Conservation (phyloP, 2,113 vertebrate genomes). For the Brachyistius frenatus region DNA sequence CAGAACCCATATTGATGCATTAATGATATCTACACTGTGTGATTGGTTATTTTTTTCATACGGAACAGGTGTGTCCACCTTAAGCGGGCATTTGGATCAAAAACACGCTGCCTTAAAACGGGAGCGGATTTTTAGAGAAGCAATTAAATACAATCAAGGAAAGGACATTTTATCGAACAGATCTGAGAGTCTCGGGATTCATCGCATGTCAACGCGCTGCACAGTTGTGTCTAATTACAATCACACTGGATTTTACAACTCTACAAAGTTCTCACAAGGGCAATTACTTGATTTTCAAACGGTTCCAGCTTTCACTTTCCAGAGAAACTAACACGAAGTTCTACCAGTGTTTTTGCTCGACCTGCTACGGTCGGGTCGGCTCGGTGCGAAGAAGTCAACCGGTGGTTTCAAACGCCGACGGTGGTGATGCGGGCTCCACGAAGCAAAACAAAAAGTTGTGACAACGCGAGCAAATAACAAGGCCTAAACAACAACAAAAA, state of each 20-base stretch:
- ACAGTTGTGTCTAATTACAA: background rate
- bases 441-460: too few relatives aligned
- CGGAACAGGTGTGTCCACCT: too few relatives aligned
- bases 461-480: too few relatives aligned
- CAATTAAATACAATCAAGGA: background rate
- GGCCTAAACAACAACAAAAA: too few relatives aligned
- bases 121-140: background rate
- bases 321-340: background rate
- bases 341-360: background rate
- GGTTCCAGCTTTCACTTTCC: background rate
- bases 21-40: background rate
- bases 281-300: background rate
- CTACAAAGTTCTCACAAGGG: background rate
- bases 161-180: background rate
- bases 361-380: too few relatives aligned
- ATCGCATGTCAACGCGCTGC: background rate
- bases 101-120: background rate
- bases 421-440: too few relatives aligned
- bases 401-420: too few relatives aligned
- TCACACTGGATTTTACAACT: background rate
- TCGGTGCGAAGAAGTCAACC: too few relatives aligned
- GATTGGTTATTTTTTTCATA: background rate
- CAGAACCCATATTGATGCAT: background rate
- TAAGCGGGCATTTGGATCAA: background rate
- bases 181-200: background rate